Evolutionary conservation across 1,140 invertebrate genomes (phyloP), one percentile per base, ranked within the genome.

Genomic region (Saccostrea cuccullata): DNA sequence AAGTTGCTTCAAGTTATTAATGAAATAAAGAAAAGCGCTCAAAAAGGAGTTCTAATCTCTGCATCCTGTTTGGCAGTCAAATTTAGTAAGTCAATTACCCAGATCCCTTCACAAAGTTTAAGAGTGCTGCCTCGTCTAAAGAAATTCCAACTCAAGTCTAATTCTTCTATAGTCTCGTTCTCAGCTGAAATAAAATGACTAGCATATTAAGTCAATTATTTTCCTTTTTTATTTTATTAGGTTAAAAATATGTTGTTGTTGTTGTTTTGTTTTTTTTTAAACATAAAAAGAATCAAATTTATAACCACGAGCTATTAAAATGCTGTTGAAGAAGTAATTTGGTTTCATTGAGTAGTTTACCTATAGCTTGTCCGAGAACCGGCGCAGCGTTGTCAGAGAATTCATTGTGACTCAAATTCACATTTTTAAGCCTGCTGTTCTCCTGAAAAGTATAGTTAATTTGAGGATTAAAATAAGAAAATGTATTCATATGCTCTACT

Each of bases 121-220:
- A 70, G 30, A 13, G 91, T 92, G 47, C 93, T 93, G 70, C 91
- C 92, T 17, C 90, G 36, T 73, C 93, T 64, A 40, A 94, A 91
- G 82, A 87, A 87, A 88, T 94, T 94, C 94, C 94, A 94, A 85
- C 94, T 94, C 11, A 94, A 88, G 89, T 94, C 91, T 5, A 94
- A 82, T 15, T 91, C 36, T 89, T 93, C 91, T 47, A 94, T 89
- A 0, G 91, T 91, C 26, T 91, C 92, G 86, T 94, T 94, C 85
- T 94, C 93, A 23, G 87, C 89, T 89, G 30, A 8, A 88, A 26
- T 82, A 47, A 82, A 56, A 15, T n/a, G 11, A 36, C 30, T 47
- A 47, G 9, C 47, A 36, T 36, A 36, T 47, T 47, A 6, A 47
- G 40, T 47, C 6, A 47, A 8, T 47, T 9, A 47, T 47, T 47